Evolutionary conservation across 1,140 invertebrate species (phyloP).

Genomic region (Platorchestia sp.): DNA sequence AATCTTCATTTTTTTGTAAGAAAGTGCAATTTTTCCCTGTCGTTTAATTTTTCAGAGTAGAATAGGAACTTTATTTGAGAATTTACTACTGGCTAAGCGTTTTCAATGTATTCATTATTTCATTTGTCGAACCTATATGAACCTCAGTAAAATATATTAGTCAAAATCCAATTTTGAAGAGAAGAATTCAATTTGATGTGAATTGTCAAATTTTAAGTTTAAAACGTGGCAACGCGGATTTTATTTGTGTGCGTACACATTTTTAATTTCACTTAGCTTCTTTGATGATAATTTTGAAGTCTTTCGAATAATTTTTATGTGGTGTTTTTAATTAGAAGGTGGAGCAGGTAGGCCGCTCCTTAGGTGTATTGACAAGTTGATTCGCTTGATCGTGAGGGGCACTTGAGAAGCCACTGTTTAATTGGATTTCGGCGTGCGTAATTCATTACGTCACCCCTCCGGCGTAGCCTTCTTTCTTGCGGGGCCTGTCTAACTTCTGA

Average conservation of each 20-base stretch:
- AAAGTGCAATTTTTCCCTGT: not conserved
- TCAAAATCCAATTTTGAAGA: too few species aligned
- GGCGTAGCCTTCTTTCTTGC: slow-evolving; percentile 20
- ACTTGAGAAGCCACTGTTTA: not conserved
- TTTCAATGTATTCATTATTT: not conserved
- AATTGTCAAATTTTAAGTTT: too few species aligned
- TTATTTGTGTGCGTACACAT: not conserved
- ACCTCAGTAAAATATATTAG: too few species aligned
- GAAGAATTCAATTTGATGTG: too few species aligned
- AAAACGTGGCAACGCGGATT: too few species aligned
- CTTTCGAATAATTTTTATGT: not conserved
- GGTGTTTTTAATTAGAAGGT: not conserved
- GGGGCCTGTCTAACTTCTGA: not conserved
- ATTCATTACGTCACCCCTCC: not conserved
- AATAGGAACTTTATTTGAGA: not conserved
- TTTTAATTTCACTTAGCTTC: not conserved
- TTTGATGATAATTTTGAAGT: not conserved
- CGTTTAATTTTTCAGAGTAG: too few species aligned
- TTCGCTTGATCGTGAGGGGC: not conserved
- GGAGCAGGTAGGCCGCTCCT: not conserved
- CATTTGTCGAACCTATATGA: not conserved
- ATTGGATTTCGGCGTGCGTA: not conserved
- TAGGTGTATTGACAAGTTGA: not conserved
- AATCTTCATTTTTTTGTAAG: not conserved
- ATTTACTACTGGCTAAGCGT: not conserved